Conservation (phyloP, 2,113 vertebrate species). For the Tenrec ecaudatus region DNA sequence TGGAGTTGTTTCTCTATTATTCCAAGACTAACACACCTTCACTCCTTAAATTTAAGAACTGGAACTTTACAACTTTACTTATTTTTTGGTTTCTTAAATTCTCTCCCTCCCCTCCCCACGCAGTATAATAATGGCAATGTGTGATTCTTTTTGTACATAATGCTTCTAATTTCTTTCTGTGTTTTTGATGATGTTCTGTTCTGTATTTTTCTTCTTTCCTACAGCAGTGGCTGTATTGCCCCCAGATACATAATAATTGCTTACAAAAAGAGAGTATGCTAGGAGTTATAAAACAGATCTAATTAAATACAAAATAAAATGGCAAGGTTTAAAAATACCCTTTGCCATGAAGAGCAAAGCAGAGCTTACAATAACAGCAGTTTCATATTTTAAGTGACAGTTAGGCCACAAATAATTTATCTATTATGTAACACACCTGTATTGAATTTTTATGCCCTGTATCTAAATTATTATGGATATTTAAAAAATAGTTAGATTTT, state of each 20-base stretch:
- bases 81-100: not conserved
- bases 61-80: not conserved
- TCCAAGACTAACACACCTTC: not conserved
- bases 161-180: not conserved
- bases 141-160: not conserved
- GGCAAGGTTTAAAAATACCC: slow-evolving; percentile 1
- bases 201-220: not conserved
- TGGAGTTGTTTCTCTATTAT: too few relatives aligned
- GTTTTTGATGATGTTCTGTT: slow-evolving; percentile 31
- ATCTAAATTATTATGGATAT: not conserved
- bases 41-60: not conserved
- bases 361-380: not conserved
- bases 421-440: slow-evolving; percentile 11
- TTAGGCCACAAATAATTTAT: not conserved
- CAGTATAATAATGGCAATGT: not conserved
- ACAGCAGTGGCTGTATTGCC: not conserved
- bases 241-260: slow-evolving; percentile 57
- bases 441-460: not conserved
- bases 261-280: slow-evolving; percentile 48
- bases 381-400: slow-evolving; percentile 10
- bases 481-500: not conserved
- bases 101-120: too few relatives aligned
- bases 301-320: slow-evolving; percentile 14
- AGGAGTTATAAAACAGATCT: not conserved
- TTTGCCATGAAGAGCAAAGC: not conserved